Evolutionary conservation across 2,797 vertebrate genomes (phyloP), one percentile per base, ranked within the genome.

Genomic region (Nasua narica): DNA sequence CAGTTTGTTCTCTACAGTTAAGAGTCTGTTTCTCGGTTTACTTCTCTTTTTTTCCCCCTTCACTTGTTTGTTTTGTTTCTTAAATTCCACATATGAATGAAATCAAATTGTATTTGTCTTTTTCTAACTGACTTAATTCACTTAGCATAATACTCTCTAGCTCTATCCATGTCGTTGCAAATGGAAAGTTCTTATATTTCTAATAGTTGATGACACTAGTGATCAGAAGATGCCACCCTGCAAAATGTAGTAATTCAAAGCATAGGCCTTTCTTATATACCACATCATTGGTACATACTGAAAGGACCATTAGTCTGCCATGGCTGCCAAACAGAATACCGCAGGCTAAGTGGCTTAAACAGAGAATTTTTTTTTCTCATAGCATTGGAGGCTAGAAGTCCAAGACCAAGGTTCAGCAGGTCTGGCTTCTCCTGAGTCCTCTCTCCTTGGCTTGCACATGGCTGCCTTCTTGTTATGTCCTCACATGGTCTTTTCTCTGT

Each of bases 201-300:
- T 74, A 76, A 77, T 25, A 77, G 46, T 43, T 52, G 79, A 77
- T 52, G 60, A 65, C 37, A 76, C 6, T 6, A 35, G 35, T 69
- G 67, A 56, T 70, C 50, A 89, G 82, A 90, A 88, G 52, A 62
- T 60, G 40, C 32, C 32, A 72, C 35, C 19, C 19, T 48, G 8
- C 7, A 91, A 82, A 97, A 92, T 78, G 67, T 37, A 85, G 27
- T 35, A 74, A n/a, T 86, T 93, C 50, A 87, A 78, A 96, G 15
- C 50, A 52, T 48, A 76, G 62, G 10, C 25, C 29, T 90, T 93
- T 95, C 35, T 77, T 46, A 58, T 21, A 86, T 2, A 40, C 10
- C 35, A 35, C 14, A 14, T 92, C 54, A 56, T 43, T 87, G 74
- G 88, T 74, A 74, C 3, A 52, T 29, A 78, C 27, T 79, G 54